Percentiles rank a stretch among this genome's conserved stretches.
phyloP scores from a whole-genome alignment of 2,888 invertebrate genomes.

The Caenorhabditis sp. region DNA sequence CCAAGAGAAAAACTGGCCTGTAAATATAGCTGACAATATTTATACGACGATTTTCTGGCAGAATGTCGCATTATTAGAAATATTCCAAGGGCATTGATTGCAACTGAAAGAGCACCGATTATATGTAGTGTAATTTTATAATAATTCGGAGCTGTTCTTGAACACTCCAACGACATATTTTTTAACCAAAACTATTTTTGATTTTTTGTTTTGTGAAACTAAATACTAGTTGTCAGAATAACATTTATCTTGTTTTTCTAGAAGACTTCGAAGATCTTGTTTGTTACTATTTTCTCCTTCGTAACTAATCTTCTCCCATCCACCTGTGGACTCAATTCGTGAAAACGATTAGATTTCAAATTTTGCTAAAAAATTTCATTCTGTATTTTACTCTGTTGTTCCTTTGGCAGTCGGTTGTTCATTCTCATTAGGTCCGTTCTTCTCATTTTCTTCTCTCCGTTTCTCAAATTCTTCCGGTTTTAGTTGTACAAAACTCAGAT shows the following conservation, averaged over 20 bases:
- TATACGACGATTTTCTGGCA: neutral
- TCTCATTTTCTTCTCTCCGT: conserved; percentile 21
- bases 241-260: too few species aligned
- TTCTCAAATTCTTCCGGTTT: conserved; percentile 56
- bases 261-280: too few species aligned
- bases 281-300: too few species aligned
- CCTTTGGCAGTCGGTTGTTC: conserved; percentile 8
- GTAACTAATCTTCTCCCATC: too few species aligned
- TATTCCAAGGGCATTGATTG: neutral
- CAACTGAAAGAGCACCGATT: neutral
- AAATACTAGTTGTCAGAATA: too few species aligned
- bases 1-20: neutral
- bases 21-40: neutral
- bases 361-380: too few species aligned
- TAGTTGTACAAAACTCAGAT: conserved; percentile 54
- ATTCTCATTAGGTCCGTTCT: neutral
- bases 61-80: neutral
- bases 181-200: too few species aligned
- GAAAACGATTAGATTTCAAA: too few species aligned
- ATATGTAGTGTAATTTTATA: neutral
- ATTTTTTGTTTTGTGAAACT: too few species aligned
- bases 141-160: neutral
- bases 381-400: neutral
- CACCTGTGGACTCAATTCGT: too few species aligned
- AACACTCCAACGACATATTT: neutral